Percentiles rank a stretch among this genome's conserved stretches.
Conservation (phyloP, 37 sponge, comb jelly and placozoan species). For the Cliona cf. orientalis region DNA sequence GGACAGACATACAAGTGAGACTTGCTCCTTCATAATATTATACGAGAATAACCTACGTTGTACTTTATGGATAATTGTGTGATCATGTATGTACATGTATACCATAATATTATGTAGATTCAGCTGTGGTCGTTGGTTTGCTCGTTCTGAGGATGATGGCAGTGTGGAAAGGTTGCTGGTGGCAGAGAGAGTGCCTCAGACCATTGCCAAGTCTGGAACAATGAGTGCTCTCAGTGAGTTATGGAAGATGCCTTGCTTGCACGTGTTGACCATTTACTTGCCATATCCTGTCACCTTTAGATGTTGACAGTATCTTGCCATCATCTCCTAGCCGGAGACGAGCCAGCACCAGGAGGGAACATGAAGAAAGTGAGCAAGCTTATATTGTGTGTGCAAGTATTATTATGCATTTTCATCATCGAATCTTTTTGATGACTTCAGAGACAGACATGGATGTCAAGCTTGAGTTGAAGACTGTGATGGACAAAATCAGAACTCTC, state of each 20-base stretch:
- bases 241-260: too few species aligned
- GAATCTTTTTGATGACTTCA: too few species aligned
- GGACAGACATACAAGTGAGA: constrained; percentile 80
- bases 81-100: not conserved
- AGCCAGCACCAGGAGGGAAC: constrained; percentile 26
- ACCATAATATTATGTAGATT: constrained; percentile 24
- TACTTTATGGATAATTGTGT: not conserved
- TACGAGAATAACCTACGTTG: too few species aligned
- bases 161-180: constrained; percentile 85
- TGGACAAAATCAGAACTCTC: constrained; percentile 38
- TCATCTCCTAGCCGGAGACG: constrained; percentile 18
- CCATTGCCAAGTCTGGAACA: constrained; percentile 28
- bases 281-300: constrained; percentile 17
- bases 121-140: constrained; percentile 74
- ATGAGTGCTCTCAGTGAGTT: constrained; percentile 46
- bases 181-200: constrained; percentile 67
- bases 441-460: not conserved
- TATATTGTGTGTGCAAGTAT: too few species aligned
- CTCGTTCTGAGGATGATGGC: constrained; percentile 80
- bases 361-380: constrained; percentile 42
- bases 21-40: not conserved
- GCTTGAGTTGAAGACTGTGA: constrained; percentile 7
- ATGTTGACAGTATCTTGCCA: constrained; percentile 59
- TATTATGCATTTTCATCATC: too few species aligned
- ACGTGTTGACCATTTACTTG: too few species aligned